Conservation (phyloP, 1,140 invertebrate species). For the Gonatopus flavifemur region DNA sequence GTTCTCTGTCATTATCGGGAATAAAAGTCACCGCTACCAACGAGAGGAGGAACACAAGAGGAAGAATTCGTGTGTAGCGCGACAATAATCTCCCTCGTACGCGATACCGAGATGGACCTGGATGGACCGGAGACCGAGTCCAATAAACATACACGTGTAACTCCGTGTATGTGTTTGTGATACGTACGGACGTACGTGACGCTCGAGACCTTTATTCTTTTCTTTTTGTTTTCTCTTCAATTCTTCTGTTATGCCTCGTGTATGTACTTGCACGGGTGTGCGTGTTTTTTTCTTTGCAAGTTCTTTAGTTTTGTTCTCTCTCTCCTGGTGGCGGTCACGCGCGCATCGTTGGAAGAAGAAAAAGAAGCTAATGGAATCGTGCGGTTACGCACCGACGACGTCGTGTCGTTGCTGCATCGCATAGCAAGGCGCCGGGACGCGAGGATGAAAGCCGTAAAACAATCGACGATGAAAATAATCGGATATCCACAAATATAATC, state of each 20-base stretch:
- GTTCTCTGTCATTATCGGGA: slow-evolving; percentile 58
- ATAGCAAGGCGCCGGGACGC: not conserved
- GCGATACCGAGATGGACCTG: slow-evolving; percentile 7
- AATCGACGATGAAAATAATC: no score
- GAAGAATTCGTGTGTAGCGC: slow-evolving; percentile 41
- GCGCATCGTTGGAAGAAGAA: not conserved
- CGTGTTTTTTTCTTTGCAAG: no score
- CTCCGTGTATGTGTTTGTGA: no score
- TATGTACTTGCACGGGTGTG: no score
- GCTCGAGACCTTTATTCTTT: slow-evolving; percentile 22
- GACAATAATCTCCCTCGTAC: slow-evolving; percentile 46
- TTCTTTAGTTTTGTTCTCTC: no score
- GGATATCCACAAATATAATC: no score
- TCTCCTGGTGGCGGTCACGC: no score
- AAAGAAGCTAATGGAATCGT: slow-evolving; percentile 1
- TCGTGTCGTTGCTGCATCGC: not conserved
- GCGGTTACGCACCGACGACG: not conserved
- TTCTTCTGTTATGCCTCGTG: no score
- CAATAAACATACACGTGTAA: no score
- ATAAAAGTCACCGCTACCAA: slow-evolving; percentile 59
- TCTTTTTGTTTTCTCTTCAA: slow-evolving; percentile 19
- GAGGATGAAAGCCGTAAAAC: no score
- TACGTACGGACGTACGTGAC: no score
- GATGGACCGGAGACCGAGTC: no score
- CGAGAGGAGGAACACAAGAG: slow-evolving; percentile 19